Evolutionary conservation across 2,113 vertebrate genomes (phyloP).

Genomic region (Hemicordylus capensis): DNA sequence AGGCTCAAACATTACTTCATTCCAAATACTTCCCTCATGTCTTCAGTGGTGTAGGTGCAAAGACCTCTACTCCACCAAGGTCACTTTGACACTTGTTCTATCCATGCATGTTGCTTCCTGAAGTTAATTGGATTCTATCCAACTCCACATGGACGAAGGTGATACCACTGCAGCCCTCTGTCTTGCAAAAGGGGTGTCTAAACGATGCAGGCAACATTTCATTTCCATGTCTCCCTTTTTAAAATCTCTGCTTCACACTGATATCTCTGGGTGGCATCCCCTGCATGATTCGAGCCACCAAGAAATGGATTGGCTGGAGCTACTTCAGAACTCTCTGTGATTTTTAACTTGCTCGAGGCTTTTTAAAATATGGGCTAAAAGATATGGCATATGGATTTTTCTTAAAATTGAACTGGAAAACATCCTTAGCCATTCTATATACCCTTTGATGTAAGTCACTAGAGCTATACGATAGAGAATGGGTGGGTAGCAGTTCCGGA

Average conservation of each 20-base stretch:
- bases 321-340: background rate
- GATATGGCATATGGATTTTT: background rate
- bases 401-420: background rate
- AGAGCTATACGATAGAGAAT: background rate
- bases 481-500: no score
- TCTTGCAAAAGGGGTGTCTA: background rate
- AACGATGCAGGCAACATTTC: background rate
- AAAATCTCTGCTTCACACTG: background rate
- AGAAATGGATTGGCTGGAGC: background rate
- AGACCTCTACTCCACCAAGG: constrained; percentile 38
- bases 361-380: background rate
- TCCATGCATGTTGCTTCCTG: constrained; percentile 16
- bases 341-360: background rate
- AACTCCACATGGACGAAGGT: background rate
- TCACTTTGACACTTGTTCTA: constrained; percentile 25
- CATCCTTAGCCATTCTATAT: background rate
- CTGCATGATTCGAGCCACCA: fast-evolving
- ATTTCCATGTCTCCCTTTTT: constrained; percentile 8
- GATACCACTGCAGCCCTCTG: background rate
- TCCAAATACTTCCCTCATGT: no score
- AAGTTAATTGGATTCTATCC: constrained; percentile 37
- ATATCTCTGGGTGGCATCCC: background rate
- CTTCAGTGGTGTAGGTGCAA: no score
- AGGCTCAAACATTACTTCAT: no score
- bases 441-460: background rate